Conservation (phyloP, 2,797 vertebrate genomes). For the Salarias fasciatus region DNA sequence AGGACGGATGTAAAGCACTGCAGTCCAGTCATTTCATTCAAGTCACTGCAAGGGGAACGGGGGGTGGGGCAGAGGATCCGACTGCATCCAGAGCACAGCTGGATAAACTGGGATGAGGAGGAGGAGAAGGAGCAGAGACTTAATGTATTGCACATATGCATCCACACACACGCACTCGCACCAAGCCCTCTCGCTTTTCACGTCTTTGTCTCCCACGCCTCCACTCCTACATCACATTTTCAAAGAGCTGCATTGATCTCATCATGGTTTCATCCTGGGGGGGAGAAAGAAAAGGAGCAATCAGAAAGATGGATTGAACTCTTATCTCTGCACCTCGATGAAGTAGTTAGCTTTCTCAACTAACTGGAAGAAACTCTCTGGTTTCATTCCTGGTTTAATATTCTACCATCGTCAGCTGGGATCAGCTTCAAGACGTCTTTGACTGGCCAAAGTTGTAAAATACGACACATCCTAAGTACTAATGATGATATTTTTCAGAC, state of each 20-base stretch:
- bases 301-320: slow-evolving; percentile 20
- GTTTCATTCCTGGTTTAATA: too few relatives aligned
- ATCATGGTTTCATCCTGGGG: slow-evolving; percentile 96
- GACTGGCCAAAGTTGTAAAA: too few relatives aligned
- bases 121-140: slow-evolving; percentile 45
- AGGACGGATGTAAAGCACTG: slow-evolving; percentile 28
- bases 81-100: slow-evolving; percentile 37
- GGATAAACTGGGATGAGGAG: slow-evolving; percentile 16
- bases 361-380: too few relatives aligned
- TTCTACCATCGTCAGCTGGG: too few relatives aligned
- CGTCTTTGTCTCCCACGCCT: slow-evolving; percentile 22
- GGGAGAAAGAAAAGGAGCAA: slow-evolving; percentile 31
- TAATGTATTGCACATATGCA: slow-evolving; percentile 59
- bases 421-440: too few relatives aligned
- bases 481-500: too few relatives aligned
- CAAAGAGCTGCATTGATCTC: slow-evolving; percentile 97
- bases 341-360: too few relatives aligned
- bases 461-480: too few relatives aligned
- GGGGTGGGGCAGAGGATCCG: slow-evolving; percentile 20
- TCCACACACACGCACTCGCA: slow-evolving; percentile 43
- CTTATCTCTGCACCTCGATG: background rate
- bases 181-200: slow-evolving; percentile 47
- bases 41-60: slow-evolving; percentile 25
- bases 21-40: slow-evolving; percentile 40
- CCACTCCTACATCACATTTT: slow-evolving; percentile 91